Percentiles rank a stretch among this genome's conserved stretches.
These are phyloP conservation scores for Macrocentrus cingulum DNA, from an alignment of 1,140 invertebrate species.

Conservation along the genomic window DNA sequence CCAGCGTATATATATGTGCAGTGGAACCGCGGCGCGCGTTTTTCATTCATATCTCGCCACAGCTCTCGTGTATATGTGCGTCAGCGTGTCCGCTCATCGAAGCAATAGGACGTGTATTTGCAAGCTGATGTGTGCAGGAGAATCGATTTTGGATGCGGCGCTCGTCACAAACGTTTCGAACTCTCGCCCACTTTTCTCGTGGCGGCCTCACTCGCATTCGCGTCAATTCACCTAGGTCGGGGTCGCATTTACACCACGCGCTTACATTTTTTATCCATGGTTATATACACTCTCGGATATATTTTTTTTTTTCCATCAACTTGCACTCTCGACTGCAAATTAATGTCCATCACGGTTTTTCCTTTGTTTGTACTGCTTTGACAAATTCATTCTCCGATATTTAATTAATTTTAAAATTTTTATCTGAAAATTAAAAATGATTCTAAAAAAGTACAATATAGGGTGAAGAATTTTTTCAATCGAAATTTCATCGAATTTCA, in stretches of 20 bases:
- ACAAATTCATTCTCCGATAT: too few species aligned
- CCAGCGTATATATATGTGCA: slow-evolving; percentile 32
- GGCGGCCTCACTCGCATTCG: slow-evolving; percentile 8
- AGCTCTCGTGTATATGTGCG: slow-evolving; percentile 34
- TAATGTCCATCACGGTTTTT: too few species aligned
- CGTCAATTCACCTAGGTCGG: slow-evolving; percentile 43
- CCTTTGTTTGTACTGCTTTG: not conserved
- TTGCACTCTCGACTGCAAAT: not conserved
- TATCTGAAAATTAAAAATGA: too few species aligned
- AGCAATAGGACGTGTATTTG: slow-evolving; percentile 37
- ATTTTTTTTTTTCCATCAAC: not conserved
- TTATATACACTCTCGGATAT: slow-evolving; percentile 5
- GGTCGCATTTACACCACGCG: slow-evolving; percentile 40
- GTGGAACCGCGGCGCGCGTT: slow-evolving; percentile 43
- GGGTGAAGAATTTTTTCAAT: too few species aligned
- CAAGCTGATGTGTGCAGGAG: slow-evolving; percentile 52
- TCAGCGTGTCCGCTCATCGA: slow-evolving; percentile 43
- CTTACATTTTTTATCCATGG: slow-evolving; percentile 28
- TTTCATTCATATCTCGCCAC: slow-evolving; percentile 60
- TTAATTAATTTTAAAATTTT: too few species aligned
- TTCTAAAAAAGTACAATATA: too few species aligned
- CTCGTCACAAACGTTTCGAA: slow-evolving; percentile 24
- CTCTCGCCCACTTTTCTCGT: slow-evolving; percentile 26
- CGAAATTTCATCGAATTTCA: too few species aligned
- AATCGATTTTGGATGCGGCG: slow-evolving; percentile 58